Conservation (phyloP, 2,113 vertebrate genomes). For the Pseudorasbora parva region DNA sequence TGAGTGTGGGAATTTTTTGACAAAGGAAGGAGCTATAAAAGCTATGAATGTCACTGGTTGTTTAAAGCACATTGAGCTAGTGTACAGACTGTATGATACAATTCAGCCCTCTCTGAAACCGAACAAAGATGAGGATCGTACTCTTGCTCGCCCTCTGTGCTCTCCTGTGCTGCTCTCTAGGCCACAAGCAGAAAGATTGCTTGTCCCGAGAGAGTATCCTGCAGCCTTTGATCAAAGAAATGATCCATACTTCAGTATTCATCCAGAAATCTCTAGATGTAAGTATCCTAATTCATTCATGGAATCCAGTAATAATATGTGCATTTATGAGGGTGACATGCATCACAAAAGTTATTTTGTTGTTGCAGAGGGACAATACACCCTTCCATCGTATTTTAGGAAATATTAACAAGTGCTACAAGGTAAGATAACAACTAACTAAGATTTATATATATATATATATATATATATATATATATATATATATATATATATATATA, state of each 20-base stretch:
- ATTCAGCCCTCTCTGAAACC: slow-evolving; percentile 22
- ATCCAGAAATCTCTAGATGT: slow-evolving; percentile 38
- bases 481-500: too few relatives aligned
- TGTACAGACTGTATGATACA: background rate
- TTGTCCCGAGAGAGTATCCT: too few relatives aligned
- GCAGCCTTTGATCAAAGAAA: slow-evolving; percentile 27
- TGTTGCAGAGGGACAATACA: slow-evolving; percentile 46
- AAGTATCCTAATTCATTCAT: slow-evolving; percentile 23
- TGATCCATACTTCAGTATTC: background rate
- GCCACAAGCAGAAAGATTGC: slow-evolving; percentile 28
- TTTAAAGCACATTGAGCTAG: background rate
- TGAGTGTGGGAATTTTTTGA: slow-evolving; percentile 50
- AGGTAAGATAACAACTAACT: slow-evolving; percentile 48
- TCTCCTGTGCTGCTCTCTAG: background rate
- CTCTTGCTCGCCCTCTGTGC: slow-evolving; percentile 21
- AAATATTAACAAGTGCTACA: slow-evolving; percentile 22
- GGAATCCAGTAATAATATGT: background rate
- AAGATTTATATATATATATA: too few relatives aligned
- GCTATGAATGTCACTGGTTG: slow-evolving; percentile 12
- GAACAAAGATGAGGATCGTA: slow-evolving; percentile 11
- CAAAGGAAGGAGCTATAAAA: slow-evolving; percentile 41
- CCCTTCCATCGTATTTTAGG: slow-evolving; percentile 28
- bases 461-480: too few relatives aligned
- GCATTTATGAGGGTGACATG: background rate
- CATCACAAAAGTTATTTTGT: background rate